These are phyloP conservation scores for Automeris io DNA, from an alignment of 2,888 invertebrate genomes.

Conservation along the genomic window DNA sequence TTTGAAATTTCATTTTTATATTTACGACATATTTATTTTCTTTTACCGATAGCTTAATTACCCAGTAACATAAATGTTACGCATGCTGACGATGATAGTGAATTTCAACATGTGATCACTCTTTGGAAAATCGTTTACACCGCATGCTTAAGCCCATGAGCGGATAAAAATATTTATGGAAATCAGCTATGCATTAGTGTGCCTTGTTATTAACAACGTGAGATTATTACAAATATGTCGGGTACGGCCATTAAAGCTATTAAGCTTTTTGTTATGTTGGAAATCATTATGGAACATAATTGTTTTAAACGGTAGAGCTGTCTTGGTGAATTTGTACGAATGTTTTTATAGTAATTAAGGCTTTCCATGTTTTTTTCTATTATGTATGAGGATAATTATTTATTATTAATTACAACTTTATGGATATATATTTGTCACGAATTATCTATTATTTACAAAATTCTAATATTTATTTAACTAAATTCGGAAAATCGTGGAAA, in stretches of 20 bases:
- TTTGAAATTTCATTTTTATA: neutral
- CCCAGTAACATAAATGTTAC: slow-evolving; percentile 20
- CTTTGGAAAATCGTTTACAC: slow-evolving; percentile 53
- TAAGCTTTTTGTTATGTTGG: neutral
- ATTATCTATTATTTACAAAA: too few species aligned
- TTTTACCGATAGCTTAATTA: neutral
- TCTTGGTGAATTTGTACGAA: too few species aligned
- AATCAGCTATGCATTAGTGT: slow-evolving; percentile 28
- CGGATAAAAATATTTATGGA: slow-evolving; percentile 42
- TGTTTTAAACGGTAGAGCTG: too few species aligned
- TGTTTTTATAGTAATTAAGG: too few species aligned
- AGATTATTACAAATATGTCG: neutral
- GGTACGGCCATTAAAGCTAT: neutral
- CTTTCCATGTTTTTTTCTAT: too few species aligned
- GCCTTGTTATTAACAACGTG: neutral
- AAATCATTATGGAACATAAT: neutral
- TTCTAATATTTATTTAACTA: too few species aligned
- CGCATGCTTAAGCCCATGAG: slow-evolving; percentile 41
- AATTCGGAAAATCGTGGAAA: too few species aligned
- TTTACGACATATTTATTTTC: too few species aligned
- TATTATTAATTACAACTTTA: too few species aligned
- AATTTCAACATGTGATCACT: slow-evolving; percentile 36
- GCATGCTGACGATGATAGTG: slow-evolving; percentile 25
- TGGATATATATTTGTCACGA: too few species aligned
- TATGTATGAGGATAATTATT: too few species aligned